phyloP scores from a whole-genome alignment of 2,113 vertebrate species.

The Myxocyprinus asiaticus region DNA sequence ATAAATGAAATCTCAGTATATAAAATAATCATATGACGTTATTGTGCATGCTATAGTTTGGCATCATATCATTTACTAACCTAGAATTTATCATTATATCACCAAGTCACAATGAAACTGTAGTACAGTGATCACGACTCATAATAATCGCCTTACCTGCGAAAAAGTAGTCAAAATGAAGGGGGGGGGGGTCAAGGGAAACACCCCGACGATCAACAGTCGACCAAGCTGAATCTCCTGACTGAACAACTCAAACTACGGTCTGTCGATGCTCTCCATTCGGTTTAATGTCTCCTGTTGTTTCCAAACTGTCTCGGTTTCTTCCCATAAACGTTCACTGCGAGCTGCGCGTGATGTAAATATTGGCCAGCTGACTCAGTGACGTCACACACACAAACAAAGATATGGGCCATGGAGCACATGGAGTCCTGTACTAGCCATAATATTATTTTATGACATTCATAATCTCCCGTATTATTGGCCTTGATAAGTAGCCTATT shows the following conservation, averaged over 20 bases:
- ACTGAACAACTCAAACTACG: too few relatives aligned
- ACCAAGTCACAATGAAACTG: background rate
- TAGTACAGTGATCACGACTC: background rate
- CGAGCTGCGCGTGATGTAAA: constrained; percentile 60
- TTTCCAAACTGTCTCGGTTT: constrained; percentile 12
- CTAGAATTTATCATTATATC: too few relatives aligned
- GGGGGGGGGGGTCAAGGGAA: constrained; percentile 9
- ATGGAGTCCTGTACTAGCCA: background rate
- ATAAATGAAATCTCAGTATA: background rate
- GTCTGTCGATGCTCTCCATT: background rate
- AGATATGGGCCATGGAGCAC: constrained; percentile 24
- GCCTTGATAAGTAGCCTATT: too few relatives aligned
- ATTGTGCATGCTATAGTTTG: background rate
- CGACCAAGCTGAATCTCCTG: background rate
- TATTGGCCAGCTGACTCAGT: constrained; percentile 62
- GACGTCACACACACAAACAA: constrained; percentile 59
- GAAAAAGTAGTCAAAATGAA: too few relatives aligned
- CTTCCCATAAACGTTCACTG: constrained; percentile 35
- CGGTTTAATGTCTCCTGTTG: background rate
- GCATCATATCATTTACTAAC: background rate
- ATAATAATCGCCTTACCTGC: constrained; percentile 17
- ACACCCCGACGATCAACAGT: constrained; percentile 31
- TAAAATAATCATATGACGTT: background rate
- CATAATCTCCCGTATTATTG: too few relatives aligned
- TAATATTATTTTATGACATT: too few relatives aligned